Evolutionary conservation across 2,888 invertebrate species (phyloP).

Genomic region (Podabrus alpinus): DNA sequence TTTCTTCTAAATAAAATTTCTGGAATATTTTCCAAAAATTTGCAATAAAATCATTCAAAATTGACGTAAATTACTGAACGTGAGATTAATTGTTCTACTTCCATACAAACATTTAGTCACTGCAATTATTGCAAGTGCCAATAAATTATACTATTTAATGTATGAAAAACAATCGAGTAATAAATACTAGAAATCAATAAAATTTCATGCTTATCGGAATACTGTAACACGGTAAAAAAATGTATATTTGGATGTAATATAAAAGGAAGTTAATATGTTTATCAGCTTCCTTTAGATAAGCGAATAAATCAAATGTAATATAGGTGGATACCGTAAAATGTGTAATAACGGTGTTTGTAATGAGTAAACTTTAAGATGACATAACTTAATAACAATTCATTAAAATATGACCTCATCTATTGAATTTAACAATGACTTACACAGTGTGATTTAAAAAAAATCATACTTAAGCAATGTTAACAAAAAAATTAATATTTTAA

Average conservation of each 20-base stretch:
- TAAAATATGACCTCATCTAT: not conserved
- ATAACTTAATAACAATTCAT: not conserved
- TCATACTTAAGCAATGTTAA: no score
- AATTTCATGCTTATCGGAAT: not conserved
- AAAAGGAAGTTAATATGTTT: constrained; percentile 1
- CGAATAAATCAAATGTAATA: not conserved
- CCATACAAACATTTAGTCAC: no score
- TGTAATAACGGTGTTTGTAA: not conserved
- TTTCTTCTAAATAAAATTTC: no score
- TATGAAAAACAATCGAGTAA: not conserved
- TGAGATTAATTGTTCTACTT: no score
- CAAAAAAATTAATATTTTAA: no score
- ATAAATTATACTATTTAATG: no score
- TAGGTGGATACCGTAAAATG: not conserved
- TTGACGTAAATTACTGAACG: no score
- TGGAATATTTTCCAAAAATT: no score
- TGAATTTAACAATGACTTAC: not conserved
- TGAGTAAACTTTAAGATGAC: constrained; percentile 5
- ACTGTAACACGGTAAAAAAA: not conserved
- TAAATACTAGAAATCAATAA: not conserved
- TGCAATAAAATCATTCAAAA: no score
- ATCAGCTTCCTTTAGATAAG: constrained; percentile 19
- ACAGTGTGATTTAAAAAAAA: not conserved
- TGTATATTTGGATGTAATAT: not conserved
- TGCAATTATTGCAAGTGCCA: no score